Conservation (phyloP, 2,888 invertebrate species). For the Eristalis arbustorum region DNA sequence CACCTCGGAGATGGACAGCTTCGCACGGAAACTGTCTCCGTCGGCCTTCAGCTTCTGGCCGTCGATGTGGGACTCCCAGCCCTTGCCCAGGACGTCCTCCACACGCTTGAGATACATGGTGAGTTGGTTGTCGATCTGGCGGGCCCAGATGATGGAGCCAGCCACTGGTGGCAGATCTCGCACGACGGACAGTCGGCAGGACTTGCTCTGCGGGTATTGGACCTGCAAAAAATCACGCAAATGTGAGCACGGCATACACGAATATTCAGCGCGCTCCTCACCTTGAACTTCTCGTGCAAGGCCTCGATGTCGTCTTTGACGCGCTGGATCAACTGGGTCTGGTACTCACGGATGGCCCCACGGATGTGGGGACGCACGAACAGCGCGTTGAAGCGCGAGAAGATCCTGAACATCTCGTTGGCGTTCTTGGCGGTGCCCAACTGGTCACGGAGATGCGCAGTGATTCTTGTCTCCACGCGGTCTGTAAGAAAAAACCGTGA, state of each 20-base stretch:
- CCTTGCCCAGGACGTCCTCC: conserved; percentile 98
- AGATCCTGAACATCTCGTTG: conserved; percentile 99
- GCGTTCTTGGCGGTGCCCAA: conserved; percentile 99
- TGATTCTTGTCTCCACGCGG: conserved; percentile 98
- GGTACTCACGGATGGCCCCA: conserved; percentile 99
- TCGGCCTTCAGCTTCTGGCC: conserved; percentile 98
- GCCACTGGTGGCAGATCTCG: conserved; percentile 98
- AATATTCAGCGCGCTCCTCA: conserved; percentile 76
- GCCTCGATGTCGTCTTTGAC: conserved; percentile 99
- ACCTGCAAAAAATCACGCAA: conserved; percentile 82
- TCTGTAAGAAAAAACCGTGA: conserved; percentile 80
- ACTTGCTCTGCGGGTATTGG: conserved; percentile 97
- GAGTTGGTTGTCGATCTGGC: conserved; percentile 98
- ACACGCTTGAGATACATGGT: conserved; percentile 97
- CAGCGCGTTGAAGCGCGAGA: conserved; percentile 98
- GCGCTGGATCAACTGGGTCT: conserved; percentile 98
- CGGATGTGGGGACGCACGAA: conserved; percentile 99
- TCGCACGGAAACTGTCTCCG: conserved; percentile 97
- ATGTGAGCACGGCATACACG: not conserved
- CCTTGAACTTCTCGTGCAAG: conserved; percentile 98
- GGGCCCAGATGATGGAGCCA: conserved; percentile 99
- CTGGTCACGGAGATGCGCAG: conserved; percentile 97
- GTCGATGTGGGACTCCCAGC: conserved; percentile 99
- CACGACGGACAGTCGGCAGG: conserved; percentile 93
- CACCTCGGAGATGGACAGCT: conserved; percentile 97